Evolutionary conservation across 2,888 invertebrate genomes (phyloP), one percentile per base, ranked within the genome.

Genomic region (Marronus borbonicus): DNA sequence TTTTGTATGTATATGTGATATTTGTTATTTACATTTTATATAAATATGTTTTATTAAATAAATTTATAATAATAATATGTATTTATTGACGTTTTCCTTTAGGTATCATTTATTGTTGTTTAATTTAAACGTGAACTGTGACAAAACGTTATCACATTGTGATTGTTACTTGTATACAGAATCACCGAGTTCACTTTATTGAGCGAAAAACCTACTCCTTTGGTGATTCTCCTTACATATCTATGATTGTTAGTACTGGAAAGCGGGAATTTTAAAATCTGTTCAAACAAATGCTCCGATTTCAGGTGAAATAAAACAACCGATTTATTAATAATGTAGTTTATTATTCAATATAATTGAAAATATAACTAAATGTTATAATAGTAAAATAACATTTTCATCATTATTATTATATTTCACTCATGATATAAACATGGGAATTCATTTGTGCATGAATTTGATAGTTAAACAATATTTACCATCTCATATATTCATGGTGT

Each of bases 311-410:
- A 70, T 70, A 44, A 72, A 72, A 60, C 60, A 39, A 39, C 4
- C 14, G 12, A 44, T 58, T 24, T 55, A 58, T 58, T 58, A 58
- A 36, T 72, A 58, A 58, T 39, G 60, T 72, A 72, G 39, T 72
- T 72, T 72, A 72, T 72, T 72, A 72, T 72, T 58, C 58, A 72
- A 72, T 72, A 72, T 72, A 58, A 60, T 72, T 72, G 68, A 72
- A 72, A 72, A 60, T 72, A 72, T 72, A 72, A 72, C 58, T 72
- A 72, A 72, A 72, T 39, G 36, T 58, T 72, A 72, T 36, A 36
- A 60, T 72, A 72, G 31, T 72, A 72, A 58, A 70, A 70, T 70
- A 70, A 70, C 49, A 58, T 58, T 24, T 70, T 55, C 8, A 17
- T 70, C 58, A 55, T 44, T 8, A 44, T 44, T 44, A 62, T 12